phyloP scores from a whole-genome alignment of 1,140 invertebrate species.

The Bathynomus jamesi region DNA sequence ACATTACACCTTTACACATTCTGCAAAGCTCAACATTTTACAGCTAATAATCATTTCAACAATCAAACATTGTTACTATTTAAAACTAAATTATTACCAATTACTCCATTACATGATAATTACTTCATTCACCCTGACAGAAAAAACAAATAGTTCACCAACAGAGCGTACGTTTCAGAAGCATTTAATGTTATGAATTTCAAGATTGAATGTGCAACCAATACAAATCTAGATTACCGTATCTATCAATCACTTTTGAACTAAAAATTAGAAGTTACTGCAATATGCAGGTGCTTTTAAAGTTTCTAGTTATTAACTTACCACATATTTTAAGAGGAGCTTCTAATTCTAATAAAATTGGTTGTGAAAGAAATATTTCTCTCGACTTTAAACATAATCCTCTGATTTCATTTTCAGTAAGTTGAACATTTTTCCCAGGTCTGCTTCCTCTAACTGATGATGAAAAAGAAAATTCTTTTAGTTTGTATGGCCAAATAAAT shows the following conservation, averaged over 20 bases:
- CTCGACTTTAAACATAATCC: slow-evolving; percentile 56
- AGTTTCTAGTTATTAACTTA: too few species aligned
- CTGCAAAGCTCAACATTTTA: background rate
- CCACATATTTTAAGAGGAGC: slow-evolving; percentile 63
- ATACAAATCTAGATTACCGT: too few species aligned
- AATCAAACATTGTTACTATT: background rate
- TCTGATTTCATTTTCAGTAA: slow-evolving; percentile 61
- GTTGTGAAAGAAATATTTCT: slow-evolving; percentile 63
- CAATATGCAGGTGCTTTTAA: too few species aligned
- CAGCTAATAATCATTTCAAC: background rate
- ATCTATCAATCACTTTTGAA: too few species aligned
- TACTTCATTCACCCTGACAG: too few species aligned
- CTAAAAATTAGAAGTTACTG: too few species aligned
- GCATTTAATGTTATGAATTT: too few species aligned
- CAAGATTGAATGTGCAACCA: too few species aligned
- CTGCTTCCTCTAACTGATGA: slow-evolving; percentile 56
- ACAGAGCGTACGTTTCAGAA: too few species aligned
- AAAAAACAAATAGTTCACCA: too few species aligned
- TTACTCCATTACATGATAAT: too few species aligned
- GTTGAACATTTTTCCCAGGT: slow-evolving; percentile 64
- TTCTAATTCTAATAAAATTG: slow-evolving; percentile 60
- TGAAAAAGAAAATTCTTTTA: slow-evolving; percentile 25
- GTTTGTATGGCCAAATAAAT: too few species aligned
- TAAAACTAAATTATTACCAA: background rate
- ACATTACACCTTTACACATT: background rate